phyloP scores from a whole-genome alignment of 1,140 invertebrate species.

The Lamellibrachia luymesi region DNA sequence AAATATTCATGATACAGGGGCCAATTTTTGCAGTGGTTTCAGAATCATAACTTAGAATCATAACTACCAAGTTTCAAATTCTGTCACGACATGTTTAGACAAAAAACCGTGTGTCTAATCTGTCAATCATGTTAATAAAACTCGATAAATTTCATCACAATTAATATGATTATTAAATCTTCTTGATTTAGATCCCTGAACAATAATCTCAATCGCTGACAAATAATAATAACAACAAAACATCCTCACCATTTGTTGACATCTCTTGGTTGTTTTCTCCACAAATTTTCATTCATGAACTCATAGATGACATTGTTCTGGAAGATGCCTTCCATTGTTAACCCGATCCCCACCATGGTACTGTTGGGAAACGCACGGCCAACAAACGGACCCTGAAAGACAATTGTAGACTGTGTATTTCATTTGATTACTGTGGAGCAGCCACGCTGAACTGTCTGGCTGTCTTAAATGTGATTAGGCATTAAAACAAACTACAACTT shows the following conservation, averaged over 20 bases:
- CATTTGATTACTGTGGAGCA: no score
- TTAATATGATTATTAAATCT: no score
- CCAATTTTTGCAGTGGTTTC: not conserved
- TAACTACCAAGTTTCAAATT: not conserved
- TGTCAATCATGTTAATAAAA: not conserved
- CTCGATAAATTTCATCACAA: not conserved
- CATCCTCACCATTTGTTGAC: slow-evolving; percentile 66
- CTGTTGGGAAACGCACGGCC: slow-evolving; percentile 66
- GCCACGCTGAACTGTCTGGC: no score
- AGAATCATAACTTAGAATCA: not conserved
- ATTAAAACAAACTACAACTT: no score
- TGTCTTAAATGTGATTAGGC: no score
- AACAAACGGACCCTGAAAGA: slow-evolving; percentile 64
- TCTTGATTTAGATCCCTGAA: no score
- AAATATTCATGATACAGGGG: not conserved
- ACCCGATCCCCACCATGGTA: slow-evolving; percentile 83
- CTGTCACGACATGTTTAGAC: not conserved
- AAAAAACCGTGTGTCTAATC: not conserved
- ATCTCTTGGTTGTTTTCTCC: slow-evolving; percentile 66
- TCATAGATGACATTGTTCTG: slow-evolving; percentile 93
- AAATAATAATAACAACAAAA: no score
- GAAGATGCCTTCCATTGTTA: slow-evolving; percentile 85
- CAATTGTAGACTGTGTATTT: not conserved
- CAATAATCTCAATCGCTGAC: not conserved
- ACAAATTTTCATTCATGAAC: slow-evolving; percentile 80